Percentiles rank a stretch among this genome's conserved stretches.
phyloP scores from a whole-genome alignment of 2,797 vertebrate species.

The Discoglossus pictus region DNA sequence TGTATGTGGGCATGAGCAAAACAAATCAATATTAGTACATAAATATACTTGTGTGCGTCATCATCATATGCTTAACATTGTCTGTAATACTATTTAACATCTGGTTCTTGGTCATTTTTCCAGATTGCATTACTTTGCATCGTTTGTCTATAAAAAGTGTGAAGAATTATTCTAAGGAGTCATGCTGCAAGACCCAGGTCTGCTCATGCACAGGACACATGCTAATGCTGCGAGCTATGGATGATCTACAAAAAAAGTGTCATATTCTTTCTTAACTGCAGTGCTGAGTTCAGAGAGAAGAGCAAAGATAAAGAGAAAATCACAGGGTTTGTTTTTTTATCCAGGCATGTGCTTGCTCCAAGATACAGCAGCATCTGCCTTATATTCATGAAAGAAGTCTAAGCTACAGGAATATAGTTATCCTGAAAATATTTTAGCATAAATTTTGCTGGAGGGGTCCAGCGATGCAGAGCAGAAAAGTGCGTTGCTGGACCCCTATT shows the following conservation, averaged over 20 bases:
- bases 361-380: background rate
- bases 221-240: conserved; percentile 21
- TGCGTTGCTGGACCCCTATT: conserved; percentile 43
- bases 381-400: conserved; percentile 1
- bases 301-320: background rate
- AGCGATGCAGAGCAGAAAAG: conserved; percentile 21
- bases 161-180: background rate
- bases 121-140: too few species aligned
- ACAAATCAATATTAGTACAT: too few species aligned
- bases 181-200: conserved; percentile 6
- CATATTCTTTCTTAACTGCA: too few species aligned
- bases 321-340: background rate
- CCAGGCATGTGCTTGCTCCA: background rate
- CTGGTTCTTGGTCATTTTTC: too few species aligned
- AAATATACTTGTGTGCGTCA: too few species aligned
- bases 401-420: background rate
- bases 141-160: background rate
- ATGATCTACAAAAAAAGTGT: conserved; percentile 18
- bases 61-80: too few species aligned
- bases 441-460: conserved; percentile 29
- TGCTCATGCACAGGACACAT: background rate
- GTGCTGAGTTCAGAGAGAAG: background rate
- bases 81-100: too few species aligned
- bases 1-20: too few species aligned
- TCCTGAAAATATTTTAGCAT: background rate